Evolutionary conservation across 1,140 invertebrate genomes (phyloP), one percentile per base, ranked within the genome.

Genomic region (Phenacoccus solenopsis): DNA sequence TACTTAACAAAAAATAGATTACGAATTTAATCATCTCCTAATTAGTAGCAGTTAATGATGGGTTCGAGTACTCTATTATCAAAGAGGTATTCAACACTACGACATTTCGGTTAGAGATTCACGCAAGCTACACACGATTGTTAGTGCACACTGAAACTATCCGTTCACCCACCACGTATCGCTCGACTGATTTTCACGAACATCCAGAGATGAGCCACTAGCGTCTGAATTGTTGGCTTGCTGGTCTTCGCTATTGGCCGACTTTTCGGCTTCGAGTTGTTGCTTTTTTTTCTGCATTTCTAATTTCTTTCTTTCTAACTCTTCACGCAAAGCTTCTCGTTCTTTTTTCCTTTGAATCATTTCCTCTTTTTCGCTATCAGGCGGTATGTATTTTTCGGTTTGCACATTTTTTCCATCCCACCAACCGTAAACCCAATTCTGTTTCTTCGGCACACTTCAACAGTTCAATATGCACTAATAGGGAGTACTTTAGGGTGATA

Each of bases 1-100:
- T 71, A 79, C 69, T 80, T 73, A 78, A 73, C 59, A 72, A 72
- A 73, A 64, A 73, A 72, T 28, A 71, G 67, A 71, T 57, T 32
- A 70, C 21, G 13, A n/a, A n/a, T n/a, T n/a, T n/a, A n/a, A n/a
- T n/a, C n/a, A n/a, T n/a, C n/a, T n/a, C n/a, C n/a, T n/a, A n/a
- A n/a, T n/a, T n/a, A n/a, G n/a, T n/a, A n/a, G n/a, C n/a, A n/a
- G n/a, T n/a, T n/a, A n/a, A n/a, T n/a, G n/a, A n/a, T n/a, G n/a
- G n/a, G n/a, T n/a, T n/a, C n/a, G n/a, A n/a, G n/a, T n/a, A n/a
- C n/a, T n/a, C n/a, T n/a, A n/a, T n/a, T n/a, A n/a, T n/a, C n/a
- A n/a, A n/a, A n/a, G n/a, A n/a, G n/a, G n/a, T n/a, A n/a, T n/a
- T n/a, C n/a, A n/a, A n/a, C n/a, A n/a, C n/a, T n/a, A n/a, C n/a